Base-by-base conservation (phyloP, 1,140 invertebrate genomes). In the Plutomurus gul region DNA sequence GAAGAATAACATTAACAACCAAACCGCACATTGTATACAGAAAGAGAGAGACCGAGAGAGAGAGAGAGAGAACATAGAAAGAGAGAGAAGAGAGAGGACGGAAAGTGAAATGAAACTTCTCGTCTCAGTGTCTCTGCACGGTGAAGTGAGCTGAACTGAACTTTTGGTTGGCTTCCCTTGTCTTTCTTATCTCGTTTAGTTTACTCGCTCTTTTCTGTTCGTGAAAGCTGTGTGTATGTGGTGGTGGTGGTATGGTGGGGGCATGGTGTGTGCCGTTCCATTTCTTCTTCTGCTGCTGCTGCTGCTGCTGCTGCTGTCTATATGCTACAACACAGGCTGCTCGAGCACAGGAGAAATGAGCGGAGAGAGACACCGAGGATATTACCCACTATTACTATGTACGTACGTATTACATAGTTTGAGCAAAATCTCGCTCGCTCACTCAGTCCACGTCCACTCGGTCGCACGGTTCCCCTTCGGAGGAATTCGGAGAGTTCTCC, bases 141-240 rank as follows among this genome's bases (percentile, higher is more conserved):
- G n/a, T n/a, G n/a, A n/a, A n/a, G n/a, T n/a, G n/a, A n/a, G n/a
- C n/a, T n/a, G n/a, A n/a, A n/a, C 39, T 43, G 11, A 13, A n/a
- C 39, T n/a, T 43, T 43, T 43, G 2, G 39, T 43, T 43, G 11
- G 10, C 2, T 43, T 43, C 56, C 13, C 36, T 65, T 25, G 30
- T 30, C 36, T 65, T 65, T 65, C 56, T 65, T 65, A 65, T 65
- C 56, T 65, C 16, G 56, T 65, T 65, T 30, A 65, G 30, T 65
- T 30, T 25, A 27, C 27, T 65, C 56, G 56, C 27, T n/a, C n/a
- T n/a, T n/a, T 65, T 65, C 56, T 65, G 56, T 65, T 65, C 36
- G 27, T 65, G 56, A 65, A 65, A 65, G 56, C 56, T 65, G 43
- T 16, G n/a, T 13, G 6, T 39, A 39, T 39, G 37, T 13, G n/a